These are phyloP conservation scores for Tokudaia tokunoshimensis DNA, from an alignment of 2,797 vertebrate species.

Conservation along the genomic window DNA sequence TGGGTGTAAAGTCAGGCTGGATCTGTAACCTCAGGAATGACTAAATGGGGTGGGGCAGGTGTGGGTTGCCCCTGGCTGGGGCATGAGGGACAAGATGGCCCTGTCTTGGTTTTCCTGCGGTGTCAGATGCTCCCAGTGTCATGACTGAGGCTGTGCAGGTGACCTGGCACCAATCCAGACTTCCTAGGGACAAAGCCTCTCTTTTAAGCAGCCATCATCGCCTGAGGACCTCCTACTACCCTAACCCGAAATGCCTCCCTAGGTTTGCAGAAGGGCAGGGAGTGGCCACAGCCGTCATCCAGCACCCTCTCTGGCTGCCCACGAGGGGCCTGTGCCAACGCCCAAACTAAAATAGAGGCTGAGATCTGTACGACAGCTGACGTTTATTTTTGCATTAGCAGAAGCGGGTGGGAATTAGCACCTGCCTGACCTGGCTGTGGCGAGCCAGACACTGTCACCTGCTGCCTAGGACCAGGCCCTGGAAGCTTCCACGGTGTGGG, in stretches of 20 bases:
- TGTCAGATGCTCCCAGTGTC: neutral
- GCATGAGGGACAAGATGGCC: neutral
- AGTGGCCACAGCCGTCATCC: neutral
- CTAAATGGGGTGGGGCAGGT: neutral
- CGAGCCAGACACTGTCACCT: conserved; percentile 79
- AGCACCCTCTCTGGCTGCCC: neutral
- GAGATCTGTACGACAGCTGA: conserved; percentile 73
- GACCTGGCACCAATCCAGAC: neutral
- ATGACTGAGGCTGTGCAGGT: neutral
- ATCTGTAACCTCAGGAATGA: neutral
- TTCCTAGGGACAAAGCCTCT: neutral
- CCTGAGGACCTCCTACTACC: neutral
- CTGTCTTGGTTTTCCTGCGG: neutral
- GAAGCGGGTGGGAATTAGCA: conserved; percentile 77
- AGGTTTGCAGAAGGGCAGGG: neutral
- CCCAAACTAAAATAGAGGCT: conserved; percentile 74
- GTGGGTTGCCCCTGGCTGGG: neutral
- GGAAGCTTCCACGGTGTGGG: neutral
- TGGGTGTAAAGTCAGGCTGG: neutral
- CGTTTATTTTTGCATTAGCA: conserved; percentile 80
- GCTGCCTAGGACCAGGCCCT: conserved; percentile 65
- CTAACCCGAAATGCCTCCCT: neutral
- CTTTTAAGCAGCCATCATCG: neutral
- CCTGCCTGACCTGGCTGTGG: conserved; percentile 73
- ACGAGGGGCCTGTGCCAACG: neutral